Base-by-base conservation (phyloP, 2,113 vertebrate species). In the Thinocorus orbignyianus region DNA sequence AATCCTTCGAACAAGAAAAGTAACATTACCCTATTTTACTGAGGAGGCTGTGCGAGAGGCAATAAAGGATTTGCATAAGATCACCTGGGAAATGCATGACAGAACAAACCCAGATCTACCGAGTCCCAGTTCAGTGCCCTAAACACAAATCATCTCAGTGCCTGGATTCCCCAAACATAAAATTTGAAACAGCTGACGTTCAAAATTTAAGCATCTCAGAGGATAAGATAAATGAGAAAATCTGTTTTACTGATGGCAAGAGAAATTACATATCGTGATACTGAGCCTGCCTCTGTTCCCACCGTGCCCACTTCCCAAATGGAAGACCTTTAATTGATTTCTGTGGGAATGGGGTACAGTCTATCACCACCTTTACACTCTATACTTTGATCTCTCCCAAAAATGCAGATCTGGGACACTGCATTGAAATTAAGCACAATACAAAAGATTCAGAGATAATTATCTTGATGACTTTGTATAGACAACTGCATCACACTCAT, bases 141-240 rank as follows among this genome's bases (percentile, higher is more conserved):
- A 68, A 94, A 82, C 92, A 86, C 86, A 94, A 96, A 95, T 88
- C 92, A 93, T 60, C 72, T 85, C 77, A 86, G 80, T 57, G 95
- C 83, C 72, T 52, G 65, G 52, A 88, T 83, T 96, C 95, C 92
- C 90, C 18, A 55, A 91, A 92, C 95, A 96, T 88, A 81, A 97
- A 95, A 96, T 78, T 84, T 96, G 93, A 96, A 97, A 95, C 95
- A 97, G 81, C 24, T 88, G 86, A 88, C 2, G 0, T 92, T 83
- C 79, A 78, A 90, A 94, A 94, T 90, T 84, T 96, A 93, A 95
- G 86, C 77, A 92, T 78, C 95, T 94, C 92, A 55, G 82, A 90
- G 93, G 95, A 91, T 37, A 83, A 93, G 90, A 95, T 92, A 95
- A 94, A 96, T 92, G 86, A 94, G 88, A 93, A 96, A 96, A 94